Conservation (phyloP, 2,797 vertebrate species). For the Cetoscarus ocellatus region DNA sequence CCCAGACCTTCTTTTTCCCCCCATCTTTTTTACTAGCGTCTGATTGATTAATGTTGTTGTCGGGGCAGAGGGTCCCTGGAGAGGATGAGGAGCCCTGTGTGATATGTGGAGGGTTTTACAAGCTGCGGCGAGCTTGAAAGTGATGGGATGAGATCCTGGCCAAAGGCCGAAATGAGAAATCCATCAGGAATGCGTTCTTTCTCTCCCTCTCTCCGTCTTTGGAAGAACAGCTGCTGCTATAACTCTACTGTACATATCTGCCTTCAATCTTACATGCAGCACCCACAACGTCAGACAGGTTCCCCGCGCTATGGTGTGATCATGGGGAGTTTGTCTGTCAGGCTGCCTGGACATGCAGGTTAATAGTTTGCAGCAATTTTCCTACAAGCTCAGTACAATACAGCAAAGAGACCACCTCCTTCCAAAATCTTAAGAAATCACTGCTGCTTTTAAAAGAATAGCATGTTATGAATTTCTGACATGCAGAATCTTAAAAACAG, state of each 20-base stretch:
- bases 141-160: conserved; percentile 89
- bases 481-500: background rate
- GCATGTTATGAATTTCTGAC: background rate
- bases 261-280: conserved; percentile 73
- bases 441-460: conserved; percentile 9
- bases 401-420: conserved; percentile 3
- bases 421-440: conserved; percentile 46
- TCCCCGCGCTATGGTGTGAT: conserved; percentile 52
- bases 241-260: conserved; percentile 86
- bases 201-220: conserved; percentile 65
- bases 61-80: conserved; percentile 81
- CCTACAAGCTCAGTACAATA: conserved; percentile 26
- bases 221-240: conserved; percentile 91
- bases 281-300: conserved; percentile 70
- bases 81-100: conserved; percentile 85
- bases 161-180: conserved; percentile 92
- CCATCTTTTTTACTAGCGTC: conserved; percentile 71
- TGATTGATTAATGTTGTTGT: conserved; percentile 90
- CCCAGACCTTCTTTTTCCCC: conserved; percentile 61
- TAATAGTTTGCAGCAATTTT: conserved; percentile 36
- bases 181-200: conserved; percentile 90
- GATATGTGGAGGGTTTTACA: conserved; percentile 92
- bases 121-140: conserved; percentile 89
- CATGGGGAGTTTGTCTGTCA: conserved; percentile 49
- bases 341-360: conserved; percentile 43